These are phyloP conservation scores for Hippocampus barbouri DNA, from an alignment of 2,113 vertebrate genomes.

Conservation along the genomic window DNA sequence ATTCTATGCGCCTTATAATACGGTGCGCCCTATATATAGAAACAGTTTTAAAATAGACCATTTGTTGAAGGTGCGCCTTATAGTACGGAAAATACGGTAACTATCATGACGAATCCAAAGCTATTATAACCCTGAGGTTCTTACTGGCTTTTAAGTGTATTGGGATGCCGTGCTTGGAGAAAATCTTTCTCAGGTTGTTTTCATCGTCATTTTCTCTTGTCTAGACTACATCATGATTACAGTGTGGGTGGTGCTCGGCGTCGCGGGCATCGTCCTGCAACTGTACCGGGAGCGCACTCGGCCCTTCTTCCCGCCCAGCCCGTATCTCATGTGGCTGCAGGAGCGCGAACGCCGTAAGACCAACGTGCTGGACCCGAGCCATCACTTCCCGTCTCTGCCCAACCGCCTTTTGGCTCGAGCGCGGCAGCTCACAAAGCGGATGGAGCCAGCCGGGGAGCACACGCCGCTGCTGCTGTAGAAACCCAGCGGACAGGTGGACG, in stretches of 20 bases:
- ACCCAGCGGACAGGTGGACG: no score
- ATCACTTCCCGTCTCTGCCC: conserved; percentile 82
- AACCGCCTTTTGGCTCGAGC: conserved; percentile 73
- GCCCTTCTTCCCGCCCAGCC: conserved; percentile 85
- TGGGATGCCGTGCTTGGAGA: no score
- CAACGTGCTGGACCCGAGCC: conserved; percentile 90
- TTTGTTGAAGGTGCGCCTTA: no score
- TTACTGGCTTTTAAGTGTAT: no score
- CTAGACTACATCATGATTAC: conserved; percentile 84
- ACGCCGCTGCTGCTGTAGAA: conserved; percentile 86
- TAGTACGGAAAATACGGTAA: no score
- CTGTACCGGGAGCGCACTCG: conserved; percentile 78
- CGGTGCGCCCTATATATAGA: no score
- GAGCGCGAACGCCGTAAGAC: conserved; percentile 88
- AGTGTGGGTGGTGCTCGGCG: conserved; percentile 81
- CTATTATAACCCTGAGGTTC: no score
- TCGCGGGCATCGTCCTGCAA: conserved; percentile 79
- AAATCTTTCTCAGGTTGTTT: no score
- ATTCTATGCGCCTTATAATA: no score
- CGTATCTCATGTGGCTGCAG: conserved; percentile 85
- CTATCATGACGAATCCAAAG: no score
- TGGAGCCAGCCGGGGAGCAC: conserved; percentile 78
- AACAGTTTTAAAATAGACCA: no score
- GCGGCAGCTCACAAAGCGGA: conserved; percentile 69
- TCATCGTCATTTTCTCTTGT: background rate